Evolutionary conservation across 1,140 invertebrate genomes (phyloP).

Genomic region (Mycetomoellerius zeteki): DNA sequence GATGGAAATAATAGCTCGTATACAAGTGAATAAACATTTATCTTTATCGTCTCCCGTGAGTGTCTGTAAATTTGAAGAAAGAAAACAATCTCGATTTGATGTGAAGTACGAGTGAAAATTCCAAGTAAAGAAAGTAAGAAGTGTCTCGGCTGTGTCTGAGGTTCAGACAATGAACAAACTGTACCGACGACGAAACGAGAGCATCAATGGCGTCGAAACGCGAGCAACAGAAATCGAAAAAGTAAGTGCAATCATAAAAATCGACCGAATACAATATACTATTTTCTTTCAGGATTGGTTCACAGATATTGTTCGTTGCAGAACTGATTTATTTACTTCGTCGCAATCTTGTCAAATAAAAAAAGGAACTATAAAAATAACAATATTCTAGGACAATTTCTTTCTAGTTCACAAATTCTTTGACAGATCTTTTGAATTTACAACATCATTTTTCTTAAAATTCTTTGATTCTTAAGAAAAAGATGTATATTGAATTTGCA

Average conservation of each 20-base stretch:
- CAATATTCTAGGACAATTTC: not conserved
- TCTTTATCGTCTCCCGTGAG: not conserved
- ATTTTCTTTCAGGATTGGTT: slow-evolving; percentile 16
- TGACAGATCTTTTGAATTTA: not conserved
- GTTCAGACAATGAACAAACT: slow-evolving; percentile 40
- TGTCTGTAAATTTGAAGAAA: not conserved
- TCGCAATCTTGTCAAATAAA: not conserved
- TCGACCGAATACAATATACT: slow-evolving; percentile 13
- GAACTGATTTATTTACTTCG: slow-evolving; percentile 3
- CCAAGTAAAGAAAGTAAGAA: not conserved
- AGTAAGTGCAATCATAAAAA: slow-evolving; percentile 51
- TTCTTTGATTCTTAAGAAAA: not conserved
- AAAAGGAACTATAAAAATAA: not conserved
- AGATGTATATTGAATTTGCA: not conserved
- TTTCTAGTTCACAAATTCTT: not conserved
- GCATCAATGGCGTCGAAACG: slow-evolving; percentile 37
- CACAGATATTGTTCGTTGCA: slow-evolving; percentile 12
- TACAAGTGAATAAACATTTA: slow-evolving; percentile 40
- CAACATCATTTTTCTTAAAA: not conserved
- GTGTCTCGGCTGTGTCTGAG: not conserved
- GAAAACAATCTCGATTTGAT: not conserved
- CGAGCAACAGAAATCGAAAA: slow-evolving; percentile 40
- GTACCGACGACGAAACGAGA: slow-evolving; percentile 28
- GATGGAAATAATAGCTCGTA: not conserved
- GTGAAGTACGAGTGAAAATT: slow-evolving; percentile 37